Conservation (phyloP, 2,888 invertebrate species). For the Melanotus villosus region DNA sequence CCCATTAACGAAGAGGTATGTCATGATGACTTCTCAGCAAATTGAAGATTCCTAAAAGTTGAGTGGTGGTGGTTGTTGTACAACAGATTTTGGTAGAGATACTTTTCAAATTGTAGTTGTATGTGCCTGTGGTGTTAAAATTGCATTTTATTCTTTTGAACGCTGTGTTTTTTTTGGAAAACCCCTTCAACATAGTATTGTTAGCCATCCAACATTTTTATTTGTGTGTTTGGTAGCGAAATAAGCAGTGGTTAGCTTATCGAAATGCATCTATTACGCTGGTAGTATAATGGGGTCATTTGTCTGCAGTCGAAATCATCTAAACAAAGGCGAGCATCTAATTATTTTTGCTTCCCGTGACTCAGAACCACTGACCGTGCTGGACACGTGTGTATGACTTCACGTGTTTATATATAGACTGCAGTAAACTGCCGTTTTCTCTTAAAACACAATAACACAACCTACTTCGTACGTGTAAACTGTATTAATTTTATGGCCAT, state of each 20-base stretch:
- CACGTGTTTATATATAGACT: slow-evolving; percentile 45
- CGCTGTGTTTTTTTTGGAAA: no score
- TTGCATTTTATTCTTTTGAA: no score
- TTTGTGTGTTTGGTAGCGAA: no score
- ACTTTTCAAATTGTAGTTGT: no score
- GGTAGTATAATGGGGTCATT: slow-evolving; percentile 27
- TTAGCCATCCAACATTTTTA: no score
- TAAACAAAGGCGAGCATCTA: slow-evolving; percentile 45
- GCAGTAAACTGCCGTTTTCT: slow-evolving; percentile 34
- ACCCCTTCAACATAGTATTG: no score
- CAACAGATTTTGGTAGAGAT: no score
- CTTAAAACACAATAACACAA: slow-evolving; percentile 25
- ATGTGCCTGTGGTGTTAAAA: no score
- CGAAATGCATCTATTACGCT: slow-evolving; percentile 15
- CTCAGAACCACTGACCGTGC: slow-evolving; percentile 48
- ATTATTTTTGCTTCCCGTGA: slow-evolving; percentile 44
- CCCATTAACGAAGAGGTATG: no score
- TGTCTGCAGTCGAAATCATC: slow-evolving; percentile 34
- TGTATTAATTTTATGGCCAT: slow-evolving; percentile 23
- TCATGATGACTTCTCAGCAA: no score
- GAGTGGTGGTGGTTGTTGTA: no score
- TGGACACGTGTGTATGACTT: slow-evolving; percentile 46
- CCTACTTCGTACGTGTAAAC: slow-evolving; percentile 28
- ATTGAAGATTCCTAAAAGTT: no score
- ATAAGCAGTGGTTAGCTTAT: background rate